Evolutionary conservation across 2,797 vertebrate species (phyloP).

Genomic region (Melanotaenia nigrans): DNA sequence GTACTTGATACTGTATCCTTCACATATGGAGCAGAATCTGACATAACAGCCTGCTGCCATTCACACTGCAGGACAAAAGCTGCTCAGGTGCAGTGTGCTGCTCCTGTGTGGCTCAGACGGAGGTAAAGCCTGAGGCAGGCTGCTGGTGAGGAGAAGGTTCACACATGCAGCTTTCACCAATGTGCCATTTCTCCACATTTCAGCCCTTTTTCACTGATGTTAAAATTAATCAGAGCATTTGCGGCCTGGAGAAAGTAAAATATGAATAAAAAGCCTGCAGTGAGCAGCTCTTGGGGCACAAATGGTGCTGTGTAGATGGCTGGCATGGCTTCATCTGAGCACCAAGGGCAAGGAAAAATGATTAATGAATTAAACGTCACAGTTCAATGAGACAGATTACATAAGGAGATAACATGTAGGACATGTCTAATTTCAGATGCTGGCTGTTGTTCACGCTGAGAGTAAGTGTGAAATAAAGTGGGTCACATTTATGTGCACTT

Average conservation of each 20-base stretch:
- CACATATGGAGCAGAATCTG: constrained; percentile 46
- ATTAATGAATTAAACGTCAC: constrained; percentile 55
- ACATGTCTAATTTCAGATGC: constrained; percentile 52
- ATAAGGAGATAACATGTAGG: constrained; percentile 54
- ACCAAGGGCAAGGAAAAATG: constrained; percentile 23
- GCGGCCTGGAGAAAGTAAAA: constrained; percentile 46
- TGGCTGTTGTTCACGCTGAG: constrained; percentile 39
- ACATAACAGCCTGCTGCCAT: constrained; percentile 56
- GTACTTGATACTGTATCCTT: constrained; percentile 28
- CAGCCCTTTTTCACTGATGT: constrained; percentile 26
- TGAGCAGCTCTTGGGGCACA: constrained; percentile 30
- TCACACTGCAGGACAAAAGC: constrained; percentile 64
- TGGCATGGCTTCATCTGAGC: neutral
- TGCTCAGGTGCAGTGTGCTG: constrained; percentile 48
- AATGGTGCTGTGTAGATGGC: constrained; percentile 9
- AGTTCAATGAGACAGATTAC: constrained; percentile 52
- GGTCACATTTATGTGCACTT: constrained; percentile 64
- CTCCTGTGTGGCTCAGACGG: constrained; percentile 56
- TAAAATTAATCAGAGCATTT: constrained; percentile 59
- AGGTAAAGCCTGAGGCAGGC: constrained; percentile 65
- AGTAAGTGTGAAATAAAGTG: constrained; percentile 52
- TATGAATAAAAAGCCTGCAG: constrained; percentile 52
- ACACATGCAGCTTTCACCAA: constrained; percentile 45
- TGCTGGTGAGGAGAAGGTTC: constrained; percentile 54
- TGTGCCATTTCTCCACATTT: constrained; percentile 37